Evolutionary conservation across 2,113 vertebrate genomes (phyloP).

Genomic region (Perccottus glenii): DNA sequence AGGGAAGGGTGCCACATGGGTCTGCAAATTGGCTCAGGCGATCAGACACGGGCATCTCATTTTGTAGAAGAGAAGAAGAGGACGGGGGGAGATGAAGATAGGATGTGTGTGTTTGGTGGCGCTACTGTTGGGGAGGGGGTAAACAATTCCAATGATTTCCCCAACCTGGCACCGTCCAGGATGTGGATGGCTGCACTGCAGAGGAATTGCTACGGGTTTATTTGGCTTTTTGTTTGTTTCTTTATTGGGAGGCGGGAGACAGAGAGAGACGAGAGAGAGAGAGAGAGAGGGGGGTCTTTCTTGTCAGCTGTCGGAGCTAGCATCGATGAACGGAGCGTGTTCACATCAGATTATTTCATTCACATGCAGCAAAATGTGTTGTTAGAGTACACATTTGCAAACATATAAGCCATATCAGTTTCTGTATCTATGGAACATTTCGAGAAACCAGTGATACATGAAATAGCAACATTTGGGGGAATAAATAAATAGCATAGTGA

Average conservation of each 20-base stretch:
- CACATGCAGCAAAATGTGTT: constrained; percentile 57
- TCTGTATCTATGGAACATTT: neutral
- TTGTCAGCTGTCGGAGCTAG: constrained; percentile 57
- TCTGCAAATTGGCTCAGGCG: constrained; percentile 83
- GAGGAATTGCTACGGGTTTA: constrained; percentile 72
- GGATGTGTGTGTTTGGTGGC: constrained; percentile 32
- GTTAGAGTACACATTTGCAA: constrained; percentile 57
- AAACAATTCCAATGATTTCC: constrained; percentile 78
- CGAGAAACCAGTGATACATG: neutral
- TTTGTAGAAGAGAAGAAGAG: constrained; percentile 73
- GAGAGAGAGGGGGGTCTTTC: constrained; percentile 41
- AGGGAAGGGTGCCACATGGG: constrained; percentile 83
- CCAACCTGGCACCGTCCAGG: constrained; percentile 76
- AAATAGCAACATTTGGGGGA: no score
- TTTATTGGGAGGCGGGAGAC: constrained; percentile 68
- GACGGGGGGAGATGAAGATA: constrained; percentile 44
- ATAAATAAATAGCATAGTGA: no score
- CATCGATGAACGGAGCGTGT: constrained; percentile 48
- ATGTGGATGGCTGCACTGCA: constrained; percentile 79
- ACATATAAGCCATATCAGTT: constrained; percentile 38
- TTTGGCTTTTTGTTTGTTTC: constrained; percentile 73
- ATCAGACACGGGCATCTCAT: constrained; percentile 81
- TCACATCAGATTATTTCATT: constrained; percentile 70
- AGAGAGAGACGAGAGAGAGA: constrained; percentile 20
- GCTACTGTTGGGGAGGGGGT: constrained; percentile 35